Evolutionary conservation across 23 tunicate genomes (phyloP), one percentile per base, ranked within the genome.

Genomic region (Botrylloides violaceus): DNA sequence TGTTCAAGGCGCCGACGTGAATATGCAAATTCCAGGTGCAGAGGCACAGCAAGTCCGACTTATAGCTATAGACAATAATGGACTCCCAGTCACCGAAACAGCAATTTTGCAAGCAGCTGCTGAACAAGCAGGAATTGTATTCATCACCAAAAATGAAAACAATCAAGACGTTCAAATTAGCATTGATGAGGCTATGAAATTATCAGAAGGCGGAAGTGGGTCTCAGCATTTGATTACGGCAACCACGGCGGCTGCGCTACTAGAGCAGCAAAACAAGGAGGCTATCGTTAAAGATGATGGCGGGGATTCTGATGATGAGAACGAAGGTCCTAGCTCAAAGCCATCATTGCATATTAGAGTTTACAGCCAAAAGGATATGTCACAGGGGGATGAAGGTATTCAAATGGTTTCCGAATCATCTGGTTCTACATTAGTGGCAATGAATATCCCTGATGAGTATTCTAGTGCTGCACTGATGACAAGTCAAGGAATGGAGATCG

Each of bases 71-170:
- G 98, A 93, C 66, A 85, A 88, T 70, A 85, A 73, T 68, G 98
- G 98, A 7, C 84, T 93, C 0, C 98, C 98, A 28, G 98, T 93
- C 22, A 93, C 98, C 32, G 98, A 93, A 57, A 76, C 88, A 0
- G 83, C 91, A 21, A 87, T 95, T 36, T 73, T 95, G 32, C 99
- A 95, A 76, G 99, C 99, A 64, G 99, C 99, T 35, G 99, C 99
- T 1, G 96, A 95, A 55, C 99, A 95, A 62, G 99, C 99, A 2
- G 92, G 99, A 28, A 95, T 95, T 49, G 82, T 95, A 19, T 95
- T 95, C 43, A 65, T 95, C 25, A 43, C 76, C 15, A 93, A 93
- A 81, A 83, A 95, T 66, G 96, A 87, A 34, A 68, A 83, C 7
- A 55, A 71, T 23, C 65, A 71, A 0, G 87, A 84, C 68, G 62